Conservation (phyloP, 2,113 vertebrate genomes). For the Nestor notabilis region DNA sequence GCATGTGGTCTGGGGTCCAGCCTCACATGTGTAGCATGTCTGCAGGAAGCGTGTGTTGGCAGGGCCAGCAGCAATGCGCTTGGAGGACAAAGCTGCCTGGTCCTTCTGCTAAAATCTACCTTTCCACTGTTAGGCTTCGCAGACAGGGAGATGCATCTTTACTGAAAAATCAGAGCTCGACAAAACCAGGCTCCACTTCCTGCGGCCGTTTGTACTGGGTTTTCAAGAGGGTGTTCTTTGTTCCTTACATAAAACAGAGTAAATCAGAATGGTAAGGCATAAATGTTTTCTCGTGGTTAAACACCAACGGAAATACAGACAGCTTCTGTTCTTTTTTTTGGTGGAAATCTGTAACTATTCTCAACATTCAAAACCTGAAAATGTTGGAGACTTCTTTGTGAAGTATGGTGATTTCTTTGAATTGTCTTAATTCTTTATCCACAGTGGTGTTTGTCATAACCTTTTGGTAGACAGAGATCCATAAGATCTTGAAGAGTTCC, state of each 20-base stretch:
- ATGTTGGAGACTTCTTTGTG: background rate
- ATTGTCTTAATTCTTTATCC: background rate
- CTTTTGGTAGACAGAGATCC: background rate
- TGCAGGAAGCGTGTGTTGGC: background rate
- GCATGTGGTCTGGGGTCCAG: rapidly evolving
- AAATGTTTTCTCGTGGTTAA: background rate
- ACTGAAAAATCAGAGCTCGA: background rate
- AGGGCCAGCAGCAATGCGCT: background rate
- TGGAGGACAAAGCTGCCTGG: background rate
- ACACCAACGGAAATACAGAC: rapidly evolving
- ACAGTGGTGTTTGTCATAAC: background rate
- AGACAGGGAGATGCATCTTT: background rate
- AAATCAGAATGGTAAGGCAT: background rate
- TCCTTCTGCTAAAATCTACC: background rate
- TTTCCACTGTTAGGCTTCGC: background rate
- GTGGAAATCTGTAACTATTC: background rate
- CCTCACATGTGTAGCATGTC: rapidly evolving
- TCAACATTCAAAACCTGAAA: background rate
- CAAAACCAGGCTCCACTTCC: background rate
- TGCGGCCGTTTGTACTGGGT: background rate
- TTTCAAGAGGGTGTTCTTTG: background rate
- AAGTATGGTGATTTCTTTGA: background rate
- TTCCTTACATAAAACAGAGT: background rate
- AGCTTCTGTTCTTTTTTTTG: background rate
- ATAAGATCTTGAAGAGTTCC: background rate